Percentiles rank a stretch among this genome's conserved stretches.
These are phyloP conservation scores for Corythornis leucogaster DNA, from an alignment of 2,797 vertebrate species.

Conservation along the genomic window DNA sequence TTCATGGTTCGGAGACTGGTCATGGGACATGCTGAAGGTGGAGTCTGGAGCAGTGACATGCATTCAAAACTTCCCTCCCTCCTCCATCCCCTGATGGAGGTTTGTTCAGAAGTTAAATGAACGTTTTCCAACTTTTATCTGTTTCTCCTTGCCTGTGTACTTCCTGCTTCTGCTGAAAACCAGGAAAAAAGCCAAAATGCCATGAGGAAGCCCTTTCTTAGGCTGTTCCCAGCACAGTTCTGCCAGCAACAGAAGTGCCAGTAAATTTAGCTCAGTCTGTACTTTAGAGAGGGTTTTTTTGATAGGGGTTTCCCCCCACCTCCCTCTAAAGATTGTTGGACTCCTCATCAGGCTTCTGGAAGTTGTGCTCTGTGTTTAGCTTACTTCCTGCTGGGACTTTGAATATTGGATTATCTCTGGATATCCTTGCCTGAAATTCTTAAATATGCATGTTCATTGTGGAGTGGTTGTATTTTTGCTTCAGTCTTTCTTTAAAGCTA, in stretches of 20 bases:
- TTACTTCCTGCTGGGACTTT: not conserved
- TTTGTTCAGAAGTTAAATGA: slow-evolving; percentile 32
- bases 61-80: not conserved
- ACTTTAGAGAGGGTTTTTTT: not conserved
- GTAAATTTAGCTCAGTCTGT: slow-evolving; percentile 54
- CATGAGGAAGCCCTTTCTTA: slow-evolving; percentile 56
- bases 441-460: not conserved
- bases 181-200: slow-evolving; percentile 59
- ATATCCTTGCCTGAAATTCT: slow-evolving; percentile 6
- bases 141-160: not conserved
- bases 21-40: not conserved
- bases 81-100: not conserved
- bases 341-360: not conserved
- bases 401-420: not conserved
- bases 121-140: slow-evolving; percentile 1
- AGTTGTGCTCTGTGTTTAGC: not conserved
- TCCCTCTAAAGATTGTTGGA: not conserved
- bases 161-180: slow-evolving; percentile 56
- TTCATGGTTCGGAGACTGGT: not conserved
- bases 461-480: not conserved
- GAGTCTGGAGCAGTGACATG: accelerated
- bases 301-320: not conserved
- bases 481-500: slow-evolving; percentile 55
- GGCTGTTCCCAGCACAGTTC: not conserved
- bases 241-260: slow-evolving; percentile 49